These are phyloP conservation scores for Yponomeuta evonymella DNA, from an alignment of 2,888 invertebrate species.

Conservation along the genomic window DNA sequence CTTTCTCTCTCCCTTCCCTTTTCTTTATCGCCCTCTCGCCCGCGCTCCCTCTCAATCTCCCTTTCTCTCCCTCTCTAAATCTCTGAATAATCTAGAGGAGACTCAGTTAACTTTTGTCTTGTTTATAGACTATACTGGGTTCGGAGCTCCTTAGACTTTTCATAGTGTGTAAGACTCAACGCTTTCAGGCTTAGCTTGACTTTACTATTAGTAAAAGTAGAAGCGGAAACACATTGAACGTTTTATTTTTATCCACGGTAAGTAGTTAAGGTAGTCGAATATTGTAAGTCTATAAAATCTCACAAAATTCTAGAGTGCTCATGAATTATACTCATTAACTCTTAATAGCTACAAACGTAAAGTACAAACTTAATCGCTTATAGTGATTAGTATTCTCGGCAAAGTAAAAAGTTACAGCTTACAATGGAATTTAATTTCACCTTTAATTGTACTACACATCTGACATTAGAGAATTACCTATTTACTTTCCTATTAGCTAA, in stretches of 20 bases:
- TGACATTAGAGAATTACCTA: not conserved
- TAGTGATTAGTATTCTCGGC: too few relatives aligned
- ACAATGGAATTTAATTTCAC: not conserved
- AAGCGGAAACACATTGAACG: not conserved
- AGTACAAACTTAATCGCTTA: not conserved
- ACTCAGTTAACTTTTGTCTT: too few relatives aligned
- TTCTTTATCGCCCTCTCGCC: too few relatives aligned
- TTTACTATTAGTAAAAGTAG: not conserved
- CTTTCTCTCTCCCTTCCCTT: too few relatives aligned
- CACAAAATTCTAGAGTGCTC: slow-evolving; percentile 29
- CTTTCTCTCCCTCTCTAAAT: too few relatives aligned
- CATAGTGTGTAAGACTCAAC: too few relatives aligned
- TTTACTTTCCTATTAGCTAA: not conserved
- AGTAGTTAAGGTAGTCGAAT: not conserved
- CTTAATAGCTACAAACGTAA: not conserved
- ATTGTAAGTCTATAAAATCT: slow-evolving; percentile 18
- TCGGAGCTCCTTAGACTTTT: too few relatives aligned
- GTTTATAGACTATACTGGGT: too few relatives aligned
- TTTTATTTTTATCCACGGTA: not conserved
- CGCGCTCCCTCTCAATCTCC: too few relatives aligned
- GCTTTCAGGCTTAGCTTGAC: not conserved
- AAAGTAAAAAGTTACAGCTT: not conserved
- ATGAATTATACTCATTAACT: not conserved
- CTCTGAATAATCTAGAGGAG: too few relatives aligned
- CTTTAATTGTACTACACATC: not conserved